A percentile compares a stretch with the other conserved stretches of the same genome.
These are phyloP conservation scores for Helicoverpa armigera DNA, from an alignment of 1,140 invertebrate species.

Conservation along the genomic window DNA sequence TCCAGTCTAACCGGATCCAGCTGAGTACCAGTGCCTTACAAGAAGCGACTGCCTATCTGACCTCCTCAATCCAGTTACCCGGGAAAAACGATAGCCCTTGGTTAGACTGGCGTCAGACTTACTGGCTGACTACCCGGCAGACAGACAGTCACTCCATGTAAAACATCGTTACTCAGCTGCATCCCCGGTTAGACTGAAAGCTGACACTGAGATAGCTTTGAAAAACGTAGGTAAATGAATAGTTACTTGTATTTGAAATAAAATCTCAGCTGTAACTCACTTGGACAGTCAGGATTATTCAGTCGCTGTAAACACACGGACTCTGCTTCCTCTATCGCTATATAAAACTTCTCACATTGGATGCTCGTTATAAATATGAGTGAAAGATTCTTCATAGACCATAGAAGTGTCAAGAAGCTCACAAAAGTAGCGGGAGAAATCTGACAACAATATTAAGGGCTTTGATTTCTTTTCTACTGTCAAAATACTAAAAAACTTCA, in stretches of 20 bases:
- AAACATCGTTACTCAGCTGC: too few species aligned
- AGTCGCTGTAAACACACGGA: neutral
- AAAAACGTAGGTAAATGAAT: neutral
- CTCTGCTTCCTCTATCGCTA: neutral
- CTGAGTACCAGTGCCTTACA: too few species aligned
- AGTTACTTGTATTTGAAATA: neutral
- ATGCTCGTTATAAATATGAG: neutral
- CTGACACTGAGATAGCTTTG: neutral
- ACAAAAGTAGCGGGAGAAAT: neutral
- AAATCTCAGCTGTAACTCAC: neutral
- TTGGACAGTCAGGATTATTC: neutral
- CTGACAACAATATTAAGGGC: neutral
- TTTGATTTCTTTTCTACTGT: too few species aligned
- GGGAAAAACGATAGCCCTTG: too few species aligned
- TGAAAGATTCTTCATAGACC: neutral
- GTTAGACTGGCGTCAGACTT: too few species aligned
- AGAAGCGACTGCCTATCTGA: too few species aligned
- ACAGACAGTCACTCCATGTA: too few species aligned
- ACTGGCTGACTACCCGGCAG: too few species aligned
- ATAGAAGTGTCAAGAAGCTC: neutral
- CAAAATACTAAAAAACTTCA: neutral
- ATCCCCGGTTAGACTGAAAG: too few species aligned
- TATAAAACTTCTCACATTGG: constrained; percentile 19
- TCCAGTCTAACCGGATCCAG: too few species aligned
- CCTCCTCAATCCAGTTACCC: too few species aligned